These are phyloP conservation scores for Xylocopa sonorina DNA, from an alignment of 1,140 invertebrate species.

Conservation along the genomic window DNA sequence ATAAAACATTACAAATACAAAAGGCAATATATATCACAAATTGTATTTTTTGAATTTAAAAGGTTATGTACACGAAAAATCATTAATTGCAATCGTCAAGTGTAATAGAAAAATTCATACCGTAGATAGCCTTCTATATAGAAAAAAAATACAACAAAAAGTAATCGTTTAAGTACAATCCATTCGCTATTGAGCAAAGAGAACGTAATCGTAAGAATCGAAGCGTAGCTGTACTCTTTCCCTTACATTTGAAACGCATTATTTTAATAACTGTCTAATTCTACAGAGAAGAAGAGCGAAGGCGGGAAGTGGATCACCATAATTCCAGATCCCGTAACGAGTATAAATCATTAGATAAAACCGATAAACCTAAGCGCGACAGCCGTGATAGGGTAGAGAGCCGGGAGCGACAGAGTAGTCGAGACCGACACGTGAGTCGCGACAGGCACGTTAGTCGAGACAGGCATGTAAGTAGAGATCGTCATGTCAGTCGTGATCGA, in stretches of 20 bases:
- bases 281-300: constrained; percentile 76
- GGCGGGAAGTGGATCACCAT: constrained; percentile 69
- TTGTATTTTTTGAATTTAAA: no score
- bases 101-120: no score
- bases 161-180: no score
- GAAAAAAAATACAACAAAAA: no score
- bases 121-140: no score
- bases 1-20: no score
- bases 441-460: constrained; percentile 58
- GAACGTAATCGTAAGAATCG: no score
- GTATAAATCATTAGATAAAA: constrained; percentile 43
- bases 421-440: constrained; percentile 62
- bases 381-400: constrained; percentile 61
- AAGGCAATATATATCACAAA: no score
- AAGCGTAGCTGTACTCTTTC: no score
- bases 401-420: constrained; percentile 62
- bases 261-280: constrained; percentile 28
- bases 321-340: constrained; percentile 60
- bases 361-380: constrained; percentile 57
- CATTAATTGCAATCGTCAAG: no score
- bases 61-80: no score
- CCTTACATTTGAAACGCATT: constrained; percentile 4
- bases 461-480: constrained; percentile 58
- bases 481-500: constrained; percentile 58
- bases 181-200: no score